Evolutionary conservation across 1,140 invertebrate genomes (phyloP).

Genomic region (Panagrolaimus sp.): DNA sequence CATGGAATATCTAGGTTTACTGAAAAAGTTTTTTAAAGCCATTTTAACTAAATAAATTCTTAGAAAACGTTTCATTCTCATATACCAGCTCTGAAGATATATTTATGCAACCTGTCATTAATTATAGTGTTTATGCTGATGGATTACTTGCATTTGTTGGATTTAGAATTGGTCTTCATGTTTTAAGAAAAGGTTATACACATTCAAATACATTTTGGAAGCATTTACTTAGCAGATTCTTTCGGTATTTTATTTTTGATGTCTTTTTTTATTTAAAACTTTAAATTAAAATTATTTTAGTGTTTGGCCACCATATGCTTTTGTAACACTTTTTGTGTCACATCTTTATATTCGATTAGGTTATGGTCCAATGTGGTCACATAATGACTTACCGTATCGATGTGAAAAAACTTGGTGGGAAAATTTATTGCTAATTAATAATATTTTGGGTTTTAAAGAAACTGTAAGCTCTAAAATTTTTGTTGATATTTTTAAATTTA

Average conservation of each 20-base stretch:
- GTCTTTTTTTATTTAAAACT: not conserved
- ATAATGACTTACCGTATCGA: slow-evolving; percentile 32
- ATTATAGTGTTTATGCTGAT: slow-evolving; percentile 34
- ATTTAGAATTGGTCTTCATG: slow-evolving; percentile 23
- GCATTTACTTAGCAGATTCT: slow-evolving; percentile 6
- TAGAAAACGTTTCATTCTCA: slow-evolving; percentile 38
- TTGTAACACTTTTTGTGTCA: slow-evolving; percentile 32
- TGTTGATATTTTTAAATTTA: not conserved
- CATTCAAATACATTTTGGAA: not conserved
- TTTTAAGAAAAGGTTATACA: not conserved
- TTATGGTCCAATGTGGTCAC: slow-evolving; percentile 45
- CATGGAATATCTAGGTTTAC: slow-evolving; percentile 39
- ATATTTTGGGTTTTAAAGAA: slow-evolving; percentile 32
- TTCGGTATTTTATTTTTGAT: not conserved
- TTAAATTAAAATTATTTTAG: slow-evolving; percentile 23
- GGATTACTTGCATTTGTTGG: slow-evolving; percentile 32
- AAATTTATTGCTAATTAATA: slow-evolving; percentile 39
- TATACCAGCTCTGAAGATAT: slow-evolving; percentile 24
- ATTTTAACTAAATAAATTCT: slow-evolving; percentile 6
- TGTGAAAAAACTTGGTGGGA: slow-evolving; percentile 28
- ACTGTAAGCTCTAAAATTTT: slow-evolving; percentile 24
- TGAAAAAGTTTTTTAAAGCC: not conserved
- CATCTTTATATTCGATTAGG: slow-evolving; percentile 30
- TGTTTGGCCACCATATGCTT: slow-evolving; percentile 34
- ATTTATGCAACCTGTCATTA: slow-evolving; percentile 32